These are phyloP conservation scores for Neocrepidodera transversa DNA, from an alignment of 2,888 invertebrate species.

Conservation along the genomic window DNA sequence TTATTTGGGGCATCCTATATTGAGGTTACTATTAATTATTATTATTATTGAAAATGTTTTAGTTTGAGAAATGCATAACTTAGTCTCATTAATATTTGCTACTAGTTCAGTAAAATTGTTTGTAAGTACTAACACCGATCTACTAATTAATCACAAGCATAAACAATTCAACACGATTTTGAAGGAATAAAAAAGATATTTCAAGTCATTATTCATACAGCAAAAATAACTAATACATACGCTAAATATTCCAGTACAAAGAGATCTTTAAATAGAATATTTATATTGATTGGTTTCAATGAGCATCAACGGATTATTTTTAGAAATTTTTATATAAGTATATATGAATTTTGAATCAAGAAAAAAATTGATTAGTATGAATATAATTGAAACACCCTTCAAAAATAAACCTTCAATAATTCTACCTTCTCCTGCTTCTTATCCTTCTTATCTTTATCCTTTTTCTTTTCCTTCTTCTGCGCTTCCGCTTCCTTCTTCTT, in stretches of 20 bases:
- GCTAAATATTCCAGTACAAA: background rate
- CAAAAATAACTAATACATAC: too few relatives aligned
- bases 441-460: slow-evolving; percentile 55
- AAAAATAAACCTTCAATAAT: slow-evolving; percentile 48
- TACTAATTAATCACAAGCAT: slow-evolving; percentile 20
- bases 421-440: slow-evolving; percentile 63
- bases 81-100: too few relatives aligned
- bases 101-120: too few relatives aligned
- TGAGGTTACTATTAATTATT: too few relatives aligned
- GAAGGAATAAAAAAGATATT: background rate
- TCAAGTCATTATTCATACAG: slow-evolving; percentile 9
- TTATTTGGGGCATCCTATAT: too few relatives aligned
- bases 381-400: background rate
- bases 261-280: background rate
- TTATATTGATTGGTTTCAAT: background rate
- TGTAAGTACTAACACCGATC: slow-evolving; percentile 14
- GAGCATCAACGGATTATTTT: background rate
- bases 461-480: slow-evolving; percentile 63
- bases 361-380: too few relatives aligned
- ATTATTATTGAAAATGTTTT: too few relatives aligned
- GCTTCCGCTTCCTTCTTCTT: slow-evolving; percentile 60
- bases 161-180: background rate
- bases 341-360: too few relatives aligned
- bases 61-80: too few relatives aligned
- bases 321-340: background rate